phyloP scores from a whole-genome alignment of 2,113 vertebrate genomes.

The Probosciger aterrimus region DNA sequence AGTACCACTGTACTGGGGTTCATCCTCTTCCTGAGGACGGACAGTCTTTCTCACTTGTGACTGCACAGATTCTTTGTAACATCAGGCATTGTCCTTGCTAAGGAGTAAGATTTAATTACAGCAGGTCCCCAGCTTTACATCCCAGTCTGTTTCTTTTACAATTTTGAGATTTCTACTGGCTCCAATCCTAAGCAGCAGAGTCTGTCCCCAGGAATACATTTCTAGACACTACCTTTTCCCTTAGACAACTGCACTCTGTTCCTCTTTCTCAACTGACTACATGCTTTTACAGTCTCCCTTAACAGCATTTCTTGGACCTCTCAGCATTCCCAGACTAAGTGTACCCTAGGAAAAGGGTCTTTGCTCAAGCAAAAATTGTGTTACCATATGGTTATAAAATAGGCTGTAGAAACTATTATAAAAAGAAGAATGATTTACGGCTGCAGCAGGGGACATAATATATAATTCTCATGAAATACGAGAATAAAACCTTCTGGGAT shows the following conservation, averaged over 20 bases:
- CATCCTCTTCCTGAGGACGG: neutral
- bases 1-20: neutral
- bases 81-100: neutral
- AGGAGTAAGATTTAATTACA: neutral
- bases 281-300: neutral
- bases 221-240: neutral
- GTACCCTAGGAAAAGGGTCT: neutral
- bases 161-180: neutral
- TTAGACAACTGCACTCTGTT: neutral
- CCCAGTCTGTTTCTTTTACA: neutral
- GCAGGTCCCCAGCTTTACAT: neutral
- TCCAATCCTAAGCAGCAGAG: neutral
- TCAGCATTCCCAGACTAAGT: neutral
- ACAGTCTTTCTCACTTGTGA: neutral
- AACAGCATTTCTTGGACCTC: neutral
- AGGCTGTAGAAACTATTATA: neutral
- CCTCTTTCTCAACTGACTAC: neutral
- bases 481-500: neutral
- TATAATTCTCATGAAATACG: fast-evolving
- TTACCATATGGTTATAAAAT: neutral
- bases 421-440: neutral
- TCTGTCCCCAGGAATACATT: neutral
- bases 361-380: neutral
- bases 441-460: neutral
- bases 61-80: neutral